A percentile compares a stretch with the other conserved stretches of the same genome.
These are phyloP conservation scores for Himantopus leucocephalus DNA, from an alignment of 2,113 vertebrate species.

Conservation along the genomic window DNA sequence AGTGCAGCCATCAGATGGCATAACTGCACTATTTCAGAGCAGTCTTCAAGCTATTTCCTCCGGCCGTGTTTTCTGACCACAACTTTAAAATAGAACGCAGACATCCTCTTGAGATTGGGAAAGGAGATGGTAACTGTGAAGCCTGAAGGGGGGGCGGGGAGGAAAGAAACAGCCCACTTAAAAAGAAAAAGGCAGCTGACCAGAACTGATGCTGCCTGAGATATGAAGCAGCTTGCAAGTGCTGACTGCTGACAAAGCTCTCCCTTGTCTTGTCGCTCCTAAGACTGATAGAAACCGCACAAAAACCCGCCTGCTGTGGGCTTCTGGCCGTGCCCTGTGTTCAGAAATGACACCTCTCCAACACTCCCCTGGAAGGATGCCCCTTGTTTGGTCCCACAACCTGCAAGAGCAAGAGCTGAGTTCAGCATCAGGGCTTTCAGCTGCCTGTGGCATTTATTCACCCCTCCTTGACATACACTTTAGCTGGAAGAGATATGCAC, in stretches of 20 bases:
- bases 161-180: background rate
- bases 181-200: background rate
- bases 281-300: background rate
- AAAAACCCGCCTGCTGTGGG: background rate
- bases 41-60: background rate
- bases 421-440: background rate
- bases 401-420: background rate
- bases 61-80: background rate
- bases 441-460: background rate
- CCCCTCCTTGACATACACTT: background rate
- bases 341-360: background rate
- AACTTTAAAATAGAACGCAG: background rate
- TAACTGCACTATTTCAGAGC: background rate
- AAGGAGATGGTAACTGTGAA: background rate
- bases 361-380: background rate
- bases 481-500: background rate
- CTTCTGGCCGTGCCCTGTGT: background rate
- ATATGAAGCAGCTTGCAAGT: background rate
- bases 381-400: background rate
- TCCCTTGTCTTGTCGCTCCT: accelerated
- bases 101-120: background rate
- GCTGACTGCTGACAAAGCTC: background rate
- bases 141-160: background rate
- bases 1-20: background rate
- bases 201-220: background rate